Percentiles rank a stretch among this genome's conserved stretches.
These are phyloP conservation scores for Blastobasis lacticolella DNA, from an alignment of 2,888 invertebrate species.

Conservation along the genomic window DNA sequence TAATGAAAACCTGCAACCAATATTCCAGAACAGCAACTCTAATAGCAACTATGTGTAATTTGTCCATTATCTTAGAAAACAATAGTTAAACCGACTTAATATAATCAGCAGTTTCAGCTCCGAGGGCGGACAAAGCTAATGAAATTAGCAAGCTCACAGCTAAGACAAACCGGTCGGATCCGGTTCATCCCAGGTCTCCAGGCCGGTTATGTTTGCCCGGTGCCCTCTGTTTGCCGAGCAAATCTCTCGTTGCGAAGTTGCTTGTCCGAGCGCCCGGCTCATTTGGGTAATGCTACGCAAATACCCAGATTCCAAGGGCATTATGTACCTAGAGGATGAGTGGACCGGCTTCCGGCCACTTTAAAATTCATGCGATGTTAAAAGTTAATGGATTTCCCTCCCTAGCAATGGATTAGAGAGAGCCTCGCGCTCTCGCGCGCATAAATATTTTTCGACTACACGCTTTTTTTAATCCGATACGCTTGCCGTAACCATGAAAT, in stretches of 20 bases:
- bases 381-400: neutral
- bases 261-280: conserved; percentile 45
- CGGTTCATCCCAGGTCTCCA: conserved; percentile 13
- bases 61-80: no score
- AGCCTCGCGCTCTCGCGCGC: no score
- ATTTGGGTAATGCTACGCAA: conserved; percentile 62
- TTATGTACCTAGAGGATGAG: conserved; percentile 12
- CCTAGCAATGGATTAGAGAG: no score
- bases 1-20: no score
- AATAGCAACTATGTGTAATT: no score
- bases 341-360: conserved; percentile 19
- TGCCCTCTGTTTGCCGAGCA: conserved; percentile 47
- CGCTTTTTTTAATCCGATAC: no score
- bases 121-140: no score
- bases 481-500: no score
- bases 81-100: no score
- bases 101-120: no score
- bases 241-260: conserved; percentile 61
- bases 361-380: conserved; percentile 25
- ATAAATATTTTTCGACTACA: no score
- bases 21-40: no score
- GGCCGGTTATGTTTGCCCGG: conserved; percentile 35
- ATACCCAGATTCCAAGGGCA: conserved; percentile 35
- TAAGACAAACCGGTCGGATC: conserved; percentile 5
- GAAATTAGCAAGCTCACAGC: neutral